A percentile compares a stretch with the other conserved stretches of the same genome.
phyloP scores from a whole-genome alignment of 2,888 invertebrate species.

The Lamproptera curius region DNA sequence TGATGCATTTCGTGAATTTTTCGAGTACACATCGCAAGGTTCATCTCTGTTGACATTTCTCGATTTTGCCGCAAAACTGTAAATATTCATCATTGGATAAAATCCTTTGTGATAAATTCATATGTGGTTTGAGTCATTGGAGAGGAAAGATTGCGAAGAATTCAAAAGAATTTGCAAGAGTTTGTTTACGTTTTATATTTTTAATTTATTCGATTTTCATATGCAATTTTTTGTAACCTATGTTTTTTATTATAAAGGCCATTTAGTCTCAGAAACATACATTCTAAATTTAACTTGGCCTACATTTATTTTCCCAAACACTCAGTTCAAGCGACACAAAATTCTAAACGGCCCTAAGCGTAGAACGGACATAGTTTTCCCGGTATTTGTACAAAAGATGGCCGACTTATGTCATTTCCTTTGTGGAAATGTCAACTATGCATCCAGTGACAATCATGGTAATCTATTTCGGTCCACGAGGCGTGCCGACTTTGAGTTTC shows the following conservation, averaged over 20 bases:
- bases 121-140: constrained; percentile 64
- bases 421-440: constrained; percentile 35
- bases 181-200: neutral
- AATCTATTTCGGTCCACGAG: too few species aligned
- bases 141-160: constrained; percentile 42
- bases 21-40: constrained; percentile 47
- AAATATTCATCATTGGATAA: constrained; percentile 65
- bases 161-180: constrained; percentile 5
- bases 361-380: constrained; percentile 53
- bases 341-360: too few species aligned
- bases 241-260: too few species aligned
- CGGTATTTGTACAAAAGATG: constrained; percentile 53
- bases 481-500: too few species aligned
- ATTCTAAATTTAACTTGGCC: too few species aligned
- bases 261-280: too few species aligned
- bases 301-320: too few species aligned
- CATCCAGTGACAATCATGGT: constrained; percentile 17
- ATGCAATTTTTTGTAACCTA: too few species aligned
- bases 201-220: too few species aligned
- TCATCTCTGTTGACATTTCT: constrained; percentile 56
- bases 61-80: constrained; percentile 50
- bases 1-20: too few species aligned
- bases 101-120: constrained; percentile 59
- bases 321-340: too few species aligned
- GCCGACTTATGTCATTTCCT: constrained; percentile 55